phyloP scores from a whole-genome alignment of 2,888 invertebrate genomes.

The Xanthorhoe spadicearia region DNA sequence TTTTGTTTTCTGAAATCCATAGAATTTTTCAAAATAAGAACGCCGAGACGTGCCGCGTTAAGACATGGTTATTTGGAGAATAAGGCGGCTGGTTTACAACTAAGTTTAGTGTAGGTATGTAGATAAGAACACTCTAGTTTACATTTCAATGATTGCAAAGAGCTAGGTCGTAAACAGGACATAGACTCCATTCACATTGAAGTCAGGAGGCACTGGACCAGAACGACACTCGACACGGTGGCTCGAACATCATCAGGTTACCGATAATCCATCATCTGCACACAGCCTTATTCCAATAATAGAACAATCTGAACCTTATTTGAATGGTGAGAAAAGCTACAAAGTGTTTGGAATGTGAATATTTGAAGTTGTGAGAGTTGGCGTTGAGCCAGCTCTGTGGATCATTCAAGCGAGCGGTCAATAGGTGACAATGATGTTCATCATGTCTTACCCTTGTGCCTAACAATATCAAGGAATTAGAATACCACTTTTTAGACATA shows the following conservation, averaged over 20 bases:
- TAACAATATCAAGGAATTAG: no score
- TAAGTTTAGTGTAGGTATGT: no score
- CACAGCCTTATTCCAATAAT: slow-evolving; percentile 16
- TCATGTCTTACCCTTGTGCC: slow-evolving; percentile 3
- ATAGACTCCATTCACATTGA: slow-evolving; percentile 64
- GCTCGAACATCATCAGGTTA: slow-evolving; percentile 67
- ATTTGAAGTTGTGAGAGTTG: slow-evolving; percentile 49
- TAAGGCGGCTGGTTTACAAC: no score
- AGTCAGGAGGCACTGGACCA: slow-evolving; percentile 62
- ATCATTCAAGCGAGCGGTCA: slow-evolving; percentile 55
- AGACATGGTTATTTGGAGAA: no score
- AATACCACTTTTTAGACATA: no score
- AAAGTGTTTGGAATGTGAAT: slow-evolving; percentile 10
- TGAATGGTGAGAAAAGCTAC: slow-evolving; percentile 30
- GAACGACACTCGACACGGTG: slow-evolving; percentile 73
- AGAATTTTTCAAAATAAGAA: no score
- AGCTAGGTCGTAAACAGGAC: slow-evolving; percentile 54
- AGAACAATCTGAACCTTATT: slow-evolving; percentile 41
- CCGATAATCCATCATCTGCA: slow-evolving; percentile 48
- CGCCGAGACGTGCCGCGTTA: no score
- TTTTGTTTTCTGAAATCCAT: no score
- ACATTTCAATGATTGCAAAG: neutral
- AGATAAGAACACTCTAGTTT: no score
- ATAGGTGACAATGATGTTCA: slow-evolving; percentile 51
- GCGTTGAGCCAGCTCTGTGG: slow-evolving; percentile 60